Evolutionary conservation across 2,797 vertebrate species (phyloP), one percentile per base, ranked within the genome.

Genomic region (Sorex maritimensis): DNA sequence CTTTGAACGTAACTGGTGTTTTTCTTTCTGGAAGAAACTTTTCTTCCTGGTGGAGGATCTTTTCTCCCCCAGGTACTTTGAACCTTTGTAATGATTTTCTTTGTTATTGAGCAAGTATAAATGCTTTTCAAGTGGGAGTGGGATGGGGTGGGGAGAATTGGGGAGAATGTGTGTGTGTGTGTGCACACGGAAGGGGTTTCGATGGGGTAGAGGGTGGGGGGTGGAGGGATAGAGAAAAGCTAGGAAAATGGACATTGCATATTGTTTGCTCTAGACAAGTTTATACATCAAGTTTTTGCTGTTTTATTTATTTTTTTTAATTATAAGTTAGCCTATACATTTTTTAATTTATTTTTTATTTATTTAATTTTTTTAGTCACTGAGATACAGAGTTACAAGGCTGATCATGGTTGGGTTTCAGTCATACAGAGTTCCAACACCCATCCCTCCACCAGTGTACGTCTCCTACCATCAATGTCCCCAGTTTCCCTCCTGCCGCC

Each of bases 211-310:
- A 44, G 41, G 41, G 41, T 44, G 41, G 41, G 41, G 41, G 5
- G 41, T 44, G 41, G 71, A 71, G 23, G 72, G 34, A 21, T 6
- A 14, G 46, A 55, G 71, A 84, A 86, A 81, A 73, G 23, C 67
- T 0, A 82, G 46, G 17, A 92, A 86, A 74, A 92, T 17, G 8
- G 41, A 21, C 15, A 24, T 65, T 81, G 44, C 4, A 17, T 28
- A 63, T 68, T 46, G 28, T 81, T 71, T 89, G 65, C 71, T 94
- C 65, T 71, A 23, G 17, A 14, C 61, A 2, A 75, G 9, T 88
- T 79, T 92, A 75, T n/a, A 90, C 93, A 71, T 28, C 21, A 80
- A 81, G 8, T 24, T 38, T 26, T 41, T 28, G 8, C 24, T 38
- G 26, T 14, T 24, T 23, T 30, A 41, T 61, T 24, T 19, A 30